phyloP scores from a whole-genome alignment of 2,113 vertebrate species.

The Pelusios castaneus region DNA sequence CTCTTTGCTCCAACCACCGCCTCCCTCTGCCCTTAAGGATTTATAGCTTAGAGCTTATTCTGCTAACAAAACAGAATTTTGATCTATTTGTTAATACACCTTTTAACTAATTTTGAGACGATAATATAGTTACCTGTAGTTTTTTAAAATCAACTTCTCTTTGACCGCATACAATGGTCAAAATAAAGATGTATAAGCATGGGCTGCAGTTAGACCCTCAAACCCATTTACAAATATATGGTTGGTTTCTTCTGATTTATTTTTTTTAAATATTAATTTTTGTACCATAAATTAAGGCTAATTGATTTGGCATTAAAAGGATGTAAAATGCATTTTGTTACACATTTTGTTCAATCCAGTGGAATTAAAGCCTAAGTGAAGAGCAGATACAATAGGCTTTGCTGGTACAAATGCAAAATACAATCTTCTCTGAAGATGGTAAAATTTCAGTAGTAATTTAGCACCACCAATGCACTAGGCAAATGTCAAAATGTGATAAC shows the following conservation, averaged over 20 bases:
- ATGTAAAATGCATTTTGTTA: constrained; percentile 32
- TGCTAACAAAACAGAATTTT: not conserved
- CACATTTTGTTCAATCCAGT: constrained; percentile 25
- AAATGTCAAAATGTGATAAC: not conserved
- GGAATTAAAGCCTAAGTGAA: constrained; percentile 49
- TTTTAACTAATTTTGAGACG: not conserved
- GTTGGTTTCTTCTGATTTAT: not conserved
- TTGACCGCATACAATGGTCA: constrained; percentile 4
- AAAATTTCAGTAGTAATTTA: not conserved
- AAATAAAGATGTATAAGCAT: constrained; percentile 2
- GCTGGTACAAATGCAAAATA: not conserved
- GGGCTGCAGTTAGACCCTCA: not conserved
- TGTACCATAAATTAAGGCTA: constrained; percentile 30
- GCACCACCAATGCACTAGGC: not conserved
- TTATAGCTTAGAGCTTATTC: accelerated
- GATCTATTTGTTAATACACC: not conserved
- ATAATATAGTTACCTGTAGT: not conserved
- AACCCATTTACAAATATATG: not conserved
- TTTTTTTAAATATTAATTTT: constrained; percentile 61
- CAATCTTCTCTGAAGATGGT: not conserved
- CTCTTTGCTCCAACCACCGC: not conserved
- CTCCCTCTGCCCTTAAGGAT: not conserved
- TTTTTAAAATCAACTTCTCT: not conserved
- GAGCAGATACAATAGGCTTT: constrained; percentile 26
- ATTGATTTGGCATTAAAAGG: constrained; percentile 22